These are phyloP conservation scores for Zoanthus gigantus DNA, from an alignment of 92 coral and sea anemone genomes.

Conservation along the genomic window DNA sequence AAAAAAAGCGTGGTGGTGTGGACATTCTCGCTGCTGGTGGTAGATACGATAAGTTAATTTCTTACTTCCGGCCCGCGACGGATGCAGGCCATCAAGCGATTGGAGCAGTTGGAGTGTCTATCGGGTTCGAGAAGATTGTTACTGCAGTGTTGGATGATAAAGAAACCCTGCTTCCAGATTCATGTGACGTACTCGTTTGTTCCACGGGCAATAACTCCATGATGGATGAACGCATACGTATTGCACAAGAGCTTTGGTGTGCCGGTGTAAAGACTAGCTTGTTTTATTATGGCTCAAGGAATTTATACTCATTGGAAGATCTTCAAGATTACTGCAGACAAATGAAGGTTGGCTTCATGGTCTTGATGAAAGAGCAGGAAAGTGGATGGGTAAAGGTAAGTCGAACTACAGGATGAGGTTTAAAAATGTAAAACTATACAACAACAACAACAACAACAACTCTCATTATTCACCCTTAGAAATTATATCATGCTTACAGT, in stretches of 20 bases:
- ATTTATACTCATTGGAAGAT: conserved; percentile 71
- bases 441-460: too few relatives aligned
- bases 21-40: conserved; percentile 98
- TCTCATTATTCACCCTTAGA: too few relatives aligned
- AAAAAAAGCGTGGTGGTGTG: conserved; percentile 89
- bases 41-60: conserved; percentile 90
- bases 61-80: conserved; percentile 76
- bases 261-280: conserved; percentile 81
- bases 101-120: conserved; percentile 94
- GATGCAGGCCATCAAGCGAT: conserved; percentile 69
- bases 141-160: conserved; percentile 76
- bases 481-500: too few relatives aligned
- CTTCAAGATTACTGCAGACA: conserved; percentile 84
- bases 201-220: conserved; percentile 80
- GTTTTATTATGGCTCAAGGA: conserved; percentile 78
- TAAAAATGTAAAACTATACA: too few relatives aligned
- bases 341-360: conserved; percentile 84
- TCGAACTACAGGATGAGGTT: background rate
- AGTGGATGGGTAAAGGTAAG: conserved; percentile 80
- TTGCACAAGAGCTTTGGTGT: conserved; percentile 82
- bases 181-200: conserved; percentile 91
- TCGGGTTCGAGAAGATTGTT: conserved; percentile 87
- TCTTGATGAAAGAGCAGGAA: conserved; percentile 88
- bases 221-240: conserved; percentile 82
- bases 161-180: conserved; percentile 54